These are phyloP conservation scores for Gortyna flavago DNA, from an alignment of 2,888 invertebrate species.

Conservation along the genomic window DNA sequence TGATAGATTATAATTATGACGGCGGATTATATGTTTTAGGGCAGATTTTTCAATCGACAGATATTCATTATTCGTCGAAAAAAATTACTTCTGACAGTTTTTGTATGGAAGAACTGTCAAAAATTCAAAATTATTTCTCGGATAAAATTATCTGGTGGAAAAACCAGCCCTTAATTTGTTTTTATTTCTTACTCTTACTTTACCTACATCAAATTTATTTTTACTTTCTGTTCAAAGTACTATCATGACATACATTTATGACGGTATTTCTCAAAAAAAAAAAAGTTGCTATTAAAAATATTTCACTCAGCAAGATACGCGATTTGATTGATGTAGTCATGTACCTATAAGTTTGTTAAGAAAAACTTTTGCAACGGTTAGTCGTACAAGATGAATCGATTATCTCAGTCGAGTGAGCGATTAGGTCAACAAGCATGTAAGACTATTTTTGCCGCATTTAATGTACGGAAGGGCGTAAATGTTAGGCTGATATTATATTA, in stretches of 20 bases:
- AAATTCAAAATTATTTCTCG: too few relatives aligned
- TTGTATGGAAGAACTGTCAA: too few relatives aligned
- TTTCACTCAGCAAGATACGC: background rate
- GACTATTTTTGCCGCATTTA: conserved; percentile 50
- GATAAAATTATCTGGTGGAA: too few relatives aligned
- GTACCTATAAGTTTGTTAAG: conserved; percentile 13
- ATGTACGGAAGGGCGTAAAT: conserved; percentile 31
- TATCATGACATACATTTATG: background rate
- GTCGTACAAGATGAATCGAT: conserved; percentile 56
- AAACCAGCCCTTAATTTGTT: too few relatives aligned
- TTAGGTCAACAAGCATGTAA: conserved; percentile 46
- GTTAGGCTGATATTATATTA: conserved; percentile 1
- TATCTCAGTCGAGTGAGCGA: conserved; percentile 64
- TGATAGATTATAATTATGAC: too few relatives aligned
- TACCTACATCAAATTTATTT: background rate
- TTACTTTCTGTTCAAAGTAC: background rate
- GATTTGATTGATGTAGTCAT: conserved; percentile 48
- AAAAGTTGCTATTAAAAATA: background rate
- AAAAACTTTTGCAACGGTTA: conserved; percentile 50
- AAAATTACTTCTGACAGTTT: too few relatives aligned
- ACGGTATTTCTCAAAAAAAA: background rate
- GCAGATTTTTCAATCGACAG: too few relatives aligned
- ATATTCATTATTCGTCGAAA: too few relatives aligned
- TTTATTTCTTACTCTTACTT: background rate
- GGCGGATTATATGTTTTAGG: too few relatives aligned